Evolutionary conservation across 2,113 vertebrate genomes (phyloP), one percentile per base, ranked within the genome.

Genomic region (Nipponia nippon): DNA sequence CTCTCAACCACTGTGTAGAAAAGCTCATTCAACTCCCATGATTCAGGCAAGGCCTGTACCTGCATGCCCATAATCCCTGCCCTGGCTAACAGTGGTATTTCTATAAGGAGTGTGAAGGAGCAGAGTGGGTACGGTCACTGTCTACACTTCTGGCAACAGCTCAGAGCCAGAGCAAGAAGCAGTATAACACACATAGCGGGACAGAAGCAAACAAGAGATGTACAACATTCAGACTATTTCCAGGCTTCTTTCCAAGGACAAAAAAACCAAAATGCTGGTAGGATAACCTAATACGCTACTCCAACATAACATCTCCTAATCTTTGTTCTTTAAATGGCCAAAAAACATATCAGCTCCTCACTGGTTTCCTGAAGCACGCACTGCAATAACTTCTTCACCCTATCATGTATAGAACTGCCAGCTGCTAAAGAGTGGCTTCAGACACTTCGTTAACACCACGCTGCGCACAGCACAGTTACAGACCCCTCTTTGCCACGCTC

Each of bases 1-100:
- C 20, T 44, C 29, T 29, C 19, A 38, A 94, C 92, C 90, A 97
- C 10, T 97, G 49, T 25, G 94, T 95, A 94, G 86, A 80, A 89
- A 82, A 85, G 63, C 21, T 93, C 95, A 96, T 34, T 97, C 93
- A 96, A 94, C 93, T 91, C 94, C 94, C 96, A 96, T 69, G 67
- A 85, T 59, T 83, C 93, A 95, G 94, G 95, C 95, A 96, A 97
- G 93, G 97, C 94, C 96, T 84, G 90, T 96, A 96, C 84, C 97
- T 93, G 89, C 82, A 71, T 94, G 85, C 92, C 93, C 95, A 94
- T 95, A 94, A 96, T 96, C 95, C 96, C 61, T 87, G 95, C 95
- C 61, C 94, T n/a, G 52, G 62, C 53, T 34, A 76, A 55, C 19
- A 71, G 29, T 10, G 4, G 34, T 22, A 70, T 22, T 46, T 63